Evolutionary conservation across 1,140 invertebrate species (phyloP).

Genomic region (Trichonephila clavata): DNA sequence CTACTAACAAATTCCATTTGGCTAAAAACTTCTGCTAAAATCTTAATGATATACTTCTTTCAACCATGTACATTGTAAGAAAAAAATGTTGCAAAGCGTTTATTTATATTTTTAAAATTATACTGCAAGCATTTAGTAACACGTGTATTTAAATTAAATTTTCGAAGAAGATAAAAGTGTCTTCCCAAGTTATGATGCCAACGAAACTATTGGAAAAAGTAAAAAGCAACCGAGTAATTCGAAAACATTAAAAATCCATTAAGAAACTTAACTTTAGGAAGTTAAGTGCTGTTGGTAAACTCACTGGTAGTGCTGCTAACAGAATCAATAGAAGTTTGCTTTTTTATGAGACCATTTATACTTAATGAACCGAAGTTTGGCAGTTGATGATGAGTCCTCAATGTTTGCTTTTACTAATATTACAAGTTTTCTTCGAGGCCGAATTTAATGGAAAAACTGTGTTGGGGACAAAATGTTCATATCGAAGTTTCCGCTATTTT

Average conservation of each 20-base stretch:
- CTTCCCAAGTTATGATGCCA: not conserved
- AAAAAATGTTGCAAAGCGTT: no score
- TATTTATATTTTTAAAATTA: no score
- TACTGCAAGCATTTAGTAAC: not conserved
- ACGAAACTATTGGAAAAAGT: constrained; percentile 11
- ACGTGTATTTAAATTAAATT: not conserved
- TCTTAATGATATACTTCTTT: no score
- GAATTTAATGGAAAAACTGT: not conserved
- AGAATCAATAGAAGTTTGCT: not conserved
- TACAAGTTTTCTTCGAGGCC: not conserved
- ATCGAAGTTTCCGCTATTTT: not conserved
- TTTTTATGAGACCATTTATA: not conserved
- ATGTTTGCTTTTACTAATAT: not conserved
- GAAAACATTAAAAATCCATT: constrained; percentile 13
- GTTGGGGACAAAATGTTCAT: not conserved
- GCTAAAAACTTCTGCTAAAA: no score
- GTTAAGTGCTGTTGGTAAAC: not conserved
- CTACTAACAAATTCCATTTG: no score
- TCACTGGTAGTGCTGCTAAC: not conserved
- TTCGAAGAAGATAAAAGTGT: not conserved
- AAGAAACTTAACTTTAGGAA: not conserved
- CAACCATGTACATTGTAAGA: no score
- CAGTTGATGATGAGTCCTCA: not conserved
- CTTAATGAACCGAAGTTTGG: not conserved
- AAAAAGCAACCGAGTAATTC: constrained; percentile 9